Percentiles rank a stretch among this genome's conserved stretches.
Evolutionary conservation across 2,797 vertebrate species (phyloP).

Genomic region (Perodicticus potto): DNA sequence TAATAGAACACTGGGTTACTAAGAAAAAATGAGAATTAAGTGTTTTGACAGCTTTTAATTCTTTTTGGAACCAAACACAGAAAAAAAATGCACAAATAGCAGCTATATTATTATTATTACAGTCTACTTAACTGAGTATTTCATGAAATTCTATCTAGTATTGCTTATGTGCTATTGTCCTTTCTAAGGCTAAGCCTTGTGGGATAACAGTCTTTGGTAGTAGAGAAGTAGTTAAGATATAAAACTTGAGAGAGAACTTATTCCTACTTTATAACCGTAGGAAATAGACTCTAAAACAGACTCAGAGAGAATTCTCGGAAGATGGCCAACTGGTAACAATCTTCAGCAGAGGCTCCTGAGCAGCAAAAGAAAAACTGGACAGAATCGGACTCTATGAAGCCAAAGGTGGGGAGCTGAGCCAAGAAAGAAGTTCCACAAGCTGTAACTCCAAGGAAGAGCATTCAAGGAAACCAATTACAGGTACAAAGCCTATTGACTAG

Average conservation of each 20-base stretch:
- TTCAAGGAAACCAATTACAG: too few relatives aligned
- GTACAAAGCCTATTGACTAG: too few relatives aligned
- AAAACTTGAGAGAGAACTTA: neutral
- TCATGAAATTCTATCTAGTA: neutral
- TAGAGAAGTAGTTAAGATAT: neutral
- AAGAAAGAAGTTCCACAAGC: too few relatives aligned
- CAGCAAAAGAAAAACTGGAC: too few relatives aligned
- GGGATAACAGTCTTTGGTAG: neutral
- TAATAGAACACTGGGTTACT: conserved; percentile 10
- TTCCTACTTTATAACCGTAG: neutral
- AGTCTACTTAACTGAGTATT: neutral
- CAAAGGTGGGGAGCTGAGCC: too few relatives aligned
- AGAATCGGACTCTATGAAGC: too few relatives aligned
- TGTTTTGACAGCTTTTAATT: conserved; percentile 10
- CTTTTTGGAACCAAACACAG: conserved; percentile 33
- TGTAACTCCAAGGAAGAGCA: too few relatives aligned
- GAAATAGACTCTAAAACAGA: neutral
- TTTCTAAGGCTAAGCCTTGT: neutral
- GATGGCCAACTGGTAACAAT: too few relatives aligned
- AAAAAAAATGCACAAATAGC: conserved; percentile 15
- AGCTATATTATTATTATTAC: neutral
- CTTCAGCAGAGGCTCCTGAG: too few relatives aligned
- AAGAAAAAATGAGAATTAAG: neutral
- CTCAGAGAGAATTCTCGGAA: too few relatives aligned
- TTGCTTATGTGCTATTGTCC: neutral